Conservation (phyloP, 1,140 invertebrate species). For the Eubasilissa regina region DNA sequence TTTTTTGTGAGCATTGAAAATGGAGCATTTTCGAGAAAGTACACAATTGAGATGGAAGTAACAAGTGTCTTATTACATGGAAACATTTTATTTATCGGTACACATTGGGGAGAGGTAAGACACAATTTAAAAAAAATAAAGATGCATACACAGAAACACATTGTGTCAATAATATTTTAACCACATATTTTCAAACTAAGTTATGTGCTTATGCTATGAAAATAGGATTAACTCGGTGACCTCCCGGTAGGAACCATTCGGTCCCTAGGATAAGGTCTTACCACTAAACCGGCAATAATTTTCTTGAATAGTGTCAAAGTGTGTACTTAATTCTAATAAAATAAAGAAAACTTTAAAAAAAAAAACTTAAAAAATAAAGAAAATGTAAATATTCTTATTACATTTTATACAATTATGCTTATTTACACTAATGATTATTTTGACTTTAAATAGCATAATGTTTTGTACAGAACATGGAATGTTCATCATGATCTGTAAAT, state of each 20-base stretch:
- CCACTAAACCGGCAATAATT: neutral
- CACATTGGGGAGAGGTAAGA: conserved; percentile 51
- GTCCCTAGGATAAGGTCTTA: neutral
- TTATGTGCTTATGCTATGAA: neutral
- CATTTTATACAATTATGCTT: no score
- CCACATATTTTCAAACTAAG: neutral
- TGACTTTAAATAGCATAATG: no score
- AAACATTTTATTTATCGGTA: conserved; percentile 53
- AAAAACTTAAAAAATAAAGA: no score
- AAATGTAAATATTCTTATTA: no score
- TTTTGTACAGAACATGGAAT: no score
- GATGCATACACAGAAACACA: conserved; percentile 2
- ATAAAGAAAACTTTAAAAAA: no score
- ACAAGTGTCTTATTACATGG: conserved; percentile 51
- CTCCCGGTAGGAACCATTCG: neutral
- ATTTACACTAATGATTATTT: no score
- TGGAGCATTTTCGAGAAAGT: neutral
- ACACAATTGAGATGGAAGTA: conserved; percentile 2
- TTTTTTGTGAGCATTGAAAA: neutral
- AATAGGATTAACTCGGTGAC: neutral
- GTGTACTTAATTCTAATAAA: no score
- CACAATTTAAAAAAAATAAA: no score
- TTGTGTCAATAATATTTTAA: conserved; percentile 18
- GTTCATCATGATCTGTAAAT: no score
- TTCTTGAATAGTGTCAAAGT: no score